These are phyloP conservation scores for Chaunax sp. DNA, from an alignment of 2,797 vertebrate genomes.

Conservation along the genomic window DNA sequence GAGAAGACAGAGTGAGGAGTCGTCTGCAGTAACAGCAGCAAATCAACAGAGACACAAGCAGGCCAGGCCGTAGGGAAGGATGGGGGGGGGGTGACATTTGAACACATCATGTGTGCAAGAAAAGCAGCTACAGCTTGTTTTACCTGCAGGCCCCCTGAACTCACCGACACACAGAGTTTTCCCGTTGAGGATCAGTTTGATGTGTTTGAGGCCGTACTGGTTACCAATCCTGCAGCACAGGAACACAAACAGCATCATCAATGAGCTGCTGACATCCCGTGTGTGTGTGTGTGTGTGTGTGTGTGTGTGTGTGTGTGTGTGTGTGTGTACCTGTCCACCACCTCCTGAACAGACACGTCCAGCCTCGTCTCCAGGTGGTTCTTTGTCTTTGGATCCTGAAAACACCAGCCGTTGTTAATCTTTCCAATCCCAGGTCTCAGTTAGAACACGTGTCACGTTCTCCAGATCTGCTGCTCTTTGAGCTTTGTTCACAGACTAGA, in stretches of 20 bases:
- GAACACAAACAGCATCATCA: neutral
- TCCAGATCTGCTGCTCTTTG: too few species aligned
- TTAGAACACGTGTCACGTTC: too few species aligned
- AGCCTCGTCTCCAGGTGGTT: slow-evolving; percentile 86
- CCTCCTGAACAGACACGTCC: slow-evolving; percentile 86
- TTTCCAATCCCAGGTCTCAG: too few species aligned
- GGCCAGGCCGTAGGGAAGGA: too few species aligned
- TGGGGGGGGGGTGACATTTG: too few species aligned
- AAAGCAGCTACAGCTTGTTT: too few species aligned
- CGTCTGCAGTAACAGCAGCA: too few species aligned
- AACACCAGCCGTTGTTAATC: neutral
- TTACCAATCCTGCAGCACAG: slow-evolving; percentile 84
- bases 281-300: neutral
- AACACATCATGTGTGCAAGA: too few species aligned
- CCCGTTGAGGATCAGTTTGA: slow-evolving; percentile 92
- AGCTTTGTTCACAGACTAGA: too few species aligned
- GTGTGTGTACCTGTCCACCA: slow-evolving; percentile 85
- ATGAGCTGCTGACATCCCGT: neutral
- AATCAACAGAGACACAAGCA: too few species aligned
- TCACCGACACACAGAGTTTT: slow-evolving; percentile 88
- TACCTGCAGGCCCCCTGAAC: neutral
- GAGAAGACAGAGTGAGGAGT: too few species aligned
- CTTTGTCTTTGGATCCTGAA: slow-evolving; percentile 79
- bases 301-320: slow-evolving; percentile 2
- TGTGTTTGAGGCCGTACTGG: slow-evolving; percentile 82